Evolutionary conservation across 2,797 vertebrate species (phyloP), one percentile per base, ranked within the genome.

Genomic region (Eulemur mongoz): DNA sequence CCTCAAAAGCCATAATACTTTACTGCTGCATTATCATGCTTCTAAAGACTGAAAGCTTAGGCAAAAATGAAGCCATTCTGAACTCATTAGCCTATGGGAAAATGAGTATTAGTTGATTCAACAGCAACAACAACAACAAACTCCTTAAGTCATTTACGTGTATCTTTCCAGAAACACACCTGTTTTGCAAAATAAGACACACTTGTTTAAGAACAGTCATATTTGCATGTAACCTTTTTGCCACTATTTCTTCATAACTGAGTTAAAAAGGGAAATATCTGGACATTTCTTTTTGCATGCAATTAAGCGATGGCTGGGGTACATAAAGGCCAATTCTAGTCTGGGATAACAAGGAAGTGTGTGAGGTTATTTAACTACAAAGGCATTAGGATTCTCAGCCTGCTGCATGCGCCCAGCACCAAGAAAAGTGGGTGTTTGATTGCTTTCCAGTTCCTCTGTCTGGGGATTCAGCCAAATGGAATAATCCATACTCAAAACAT

Each of bases 401-500:
- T 87, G 89, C 89, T 76, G 7, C 69, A 20, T 40, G 78, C n/a
- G 35, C 89, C 82, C 79, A 93, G 52, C 54, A 73, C 89, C 89
- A 94, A 95, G 83, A 70, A 94, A 95, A 97, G 45, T 97, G 86
- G 48, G n/a, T 75, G 79, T 97, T 94, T 97, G 97, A 97, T 67
- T 92, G 59, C 84, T 95, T 48, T 97, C 93, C 94, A 94, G 87
- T 76, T 95, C 73, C 75, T 94, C 54, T 72, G 50, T 92, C 95
- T 95, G 94, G 92, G 93, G 94, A 96, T 48, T 93, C 81, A 96
- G 97, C 91, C 96, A 96, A 95, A 96, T 96, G 84, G 93, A 97
- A 95, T 92, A 69, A 92, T 92, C 79, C 59, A 96, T 76, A 88
- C 81, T 95, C 67, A 80, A 84, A 95, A 70, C 92, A 80, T 88